Base-by-base conservation (phyloP, 1,140 invertebrate genomes). In the Tyrophagus putrescentiae region DNA sequence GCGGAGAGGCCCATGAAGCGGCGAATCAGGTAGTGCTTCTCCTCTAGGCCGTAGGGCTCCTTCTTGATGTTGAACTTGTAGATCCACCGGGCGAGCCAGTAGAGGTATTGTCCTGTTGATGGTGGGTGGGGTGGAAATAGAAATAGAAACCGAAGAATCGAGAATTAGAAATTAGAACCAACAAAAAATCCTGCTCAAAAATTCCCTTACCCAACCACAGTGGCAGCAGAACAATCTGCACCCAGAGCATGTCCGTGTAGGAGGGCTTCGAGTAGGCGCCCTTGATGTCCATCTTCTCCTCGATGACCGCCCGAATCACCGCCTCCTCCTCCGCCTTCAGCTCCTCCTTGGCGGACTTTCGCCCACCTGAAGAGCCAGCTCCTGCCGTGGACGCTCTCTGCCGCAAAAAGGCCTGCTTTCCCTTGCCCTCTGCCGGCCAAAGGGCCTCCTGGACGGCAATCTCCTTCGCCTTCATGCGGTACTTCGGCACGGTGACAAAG, bases 211-310 rank as follows among this genome's bases (percentile, higher is more conserved):
- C 65, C 13, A 86, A 67, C 23, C 81, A 82, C 67, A 84, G 84
- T 0, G 88, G 88, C 28, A 82, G 76, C 31, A 87, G 77, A 33
- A 88, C 70, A 33, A 92, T 68, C 70, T 90, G 84, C 56, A 90
- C 74, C 82, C 85, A 87, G 9, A 92, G 70, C 1, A 91, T 79
- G 71, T 91, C 82, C 31, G 72, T 74, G 3, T 84, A 69, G 57
- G 78, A 79, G 6, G 85, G 86, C 69, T 86, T 88, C 0, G 84
- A 83, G 72, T 90, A 92, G 6, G 85, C 85, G 4, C 88, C 88
- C 69, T 85, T 81, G 32, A 91, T 88, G 70, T 90, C 85, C 80
- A 92, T 87, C 68, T 90, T 90, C 65, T 88, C 81, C 73, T 86
- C 85, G 60, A 92, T 82, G 11, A 92, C 82, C 71, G 80, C 77